phyloP scores from a whole-genome alignment of 2,888 invertebrate genomes.

The Heterodera filipjevi region DNA sequence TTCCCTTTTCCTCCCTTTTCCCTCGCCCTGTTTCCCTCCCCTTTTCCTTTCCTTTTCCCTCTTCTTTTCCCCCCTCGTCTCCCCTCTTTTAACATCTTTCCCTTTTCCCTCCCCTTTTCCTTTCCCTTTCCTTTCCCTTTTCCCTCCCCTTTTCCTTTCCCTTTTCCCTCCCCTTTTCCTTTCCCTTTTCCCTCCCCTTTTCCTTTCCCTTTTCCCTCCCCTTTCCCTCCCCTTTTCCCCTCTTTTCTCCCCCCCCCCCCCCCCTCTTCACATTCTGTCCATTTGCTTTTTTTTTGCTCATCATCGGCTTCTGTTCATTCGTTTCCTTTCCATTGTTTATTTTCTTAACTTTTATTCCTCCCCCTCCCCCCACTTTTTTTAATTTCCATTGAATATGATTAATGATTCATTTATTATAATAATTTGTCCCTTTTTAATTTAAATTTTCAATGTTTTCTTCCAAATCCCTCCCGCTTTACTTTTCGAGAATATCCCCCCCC shows the following conservation, averaged over 20 bases:
- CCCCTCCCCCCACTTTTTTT: too few species aligned
- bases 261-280: not conserved
- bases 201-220: not conserved
- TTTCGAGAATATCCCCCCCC: not conserved
- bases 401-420: not conserved
- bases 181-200: not conserved
- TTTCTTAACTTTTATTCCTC: not conserved
- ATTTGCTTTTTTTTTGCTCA: not conserved
- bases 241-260: too few species aligned
- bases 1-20: not conserved
- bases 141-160: not conserved
- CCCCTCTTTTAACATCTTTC: too few species aligned
- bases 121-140: too few species aligned
- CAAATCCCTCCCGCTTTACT: not conserved
- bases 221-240: too few species aligned
- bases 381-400: not conserved
- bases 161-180: not conserved
- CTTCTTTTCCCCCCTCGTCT: not conserved
- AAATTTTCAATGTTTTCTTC: not conserved
- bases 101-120: too few species aligned
- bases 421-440: not conserved
- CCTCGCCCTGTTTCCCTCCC: not conserved
- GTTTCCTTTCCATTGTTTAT: not conserved
- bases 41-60: not conserved
- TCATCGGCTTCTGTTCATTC: not conserved